Evolutionary conservation across 2,797 vertebrate genomes (phyloP).

Genomic region (Chelmon rostratus): DNA sequence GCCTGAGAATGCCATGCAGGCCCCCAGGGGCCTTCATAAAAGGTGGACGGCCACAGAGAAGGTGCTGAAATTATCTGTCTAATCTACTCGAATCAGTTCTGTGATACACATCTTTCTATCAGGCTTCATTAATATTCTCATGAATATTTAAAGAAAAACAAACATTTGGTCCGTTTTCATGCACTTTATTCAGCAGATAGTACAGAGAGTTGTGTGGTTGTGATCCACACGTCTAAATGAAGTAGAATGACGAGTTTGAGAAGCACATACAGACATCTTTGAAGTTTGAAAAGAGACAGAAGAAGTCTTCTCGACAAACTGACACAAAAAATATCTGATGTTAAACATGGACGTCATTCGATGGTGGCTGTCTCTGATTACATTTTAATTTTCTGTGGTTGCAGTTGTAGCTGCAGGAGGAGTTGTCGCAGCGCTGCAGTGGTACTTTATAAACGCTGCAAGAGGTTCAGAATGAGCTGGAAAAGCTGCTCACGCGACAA

Average conservation of each 20-base stretch:
- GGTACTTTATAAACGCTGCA: not conserved
- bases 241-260: not conserved
- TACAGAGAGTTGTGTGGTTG: not conserved
- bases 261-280: not conserved
- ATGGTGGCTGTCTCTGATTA: no score
- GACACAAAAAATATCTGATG: no score
- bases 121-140: not conserved
- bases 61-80: no score
- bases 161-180: not conserved
- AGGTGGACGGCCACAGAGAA: no score
- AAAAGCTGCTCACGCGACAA: not conserved
- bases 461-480: not conserved
- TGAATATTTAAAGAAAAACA: not conserved
- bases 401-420: not conserved
- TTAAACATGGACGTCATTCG: not conserved
- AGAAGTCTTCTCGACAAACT: not conserved
- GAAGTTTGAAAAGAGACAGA: not conserved
- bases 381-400: not conserved
- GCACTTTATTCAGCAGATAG: constrained; percentile 9
- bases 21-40: no score
- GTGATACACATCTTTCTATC: not conserved
- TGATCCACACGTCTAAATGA: not conserved
- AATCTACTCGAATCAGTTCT: no score
- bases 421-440: not conserved
- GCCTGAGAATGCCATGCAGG: no score